Base-by-base conservation (phyloP, 1,140 invertebrate species). In the Philotrypesis tridentata region DNA sequence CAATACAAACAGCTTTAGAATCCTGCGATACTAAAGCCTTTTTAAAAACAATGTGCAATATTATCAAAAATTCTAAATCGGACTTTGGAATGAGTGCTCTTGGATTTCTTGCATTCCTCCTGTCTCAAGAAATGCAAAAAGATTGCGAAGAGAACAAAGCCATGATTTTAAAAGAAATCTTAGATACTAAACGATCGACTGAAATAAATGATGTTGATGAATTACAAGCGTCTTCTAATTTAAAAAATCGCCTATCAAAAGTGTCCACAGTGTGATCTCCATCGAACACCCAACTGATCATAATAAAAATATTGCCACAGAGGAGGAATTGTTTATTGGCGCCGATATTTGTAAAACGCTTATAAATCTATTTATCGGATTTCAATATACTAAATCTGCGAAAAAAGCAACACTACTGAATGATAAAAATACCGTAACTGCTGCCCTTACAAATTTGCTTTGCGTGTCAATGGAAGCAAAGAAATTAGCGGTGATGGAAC, bases 381-480 rank as follows among this genome's bases (percentile, higher is more conserved):
- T 89, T 40, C 91, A 87, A 84, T 88, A 93, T 7, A 86, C 90
- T 25, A 87, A 85, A 60, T 84, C 85, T 0, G 8, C 9, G 5
- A 89, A 87, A n/a, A 87, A 87, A 73, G 73, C 40, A 21, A 87
- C 87, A 48, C 85, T 85, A 27, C 84, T 74, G 9, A 88, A 87
- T 33, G 90, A 90, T 40, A 93, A 92, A 82, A 86, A 88, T 67
- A 77, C 91, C 2, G 88, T 93, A 25, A 85, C 90, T 14, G 84
- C 87, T 14, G 89, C 93, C 0, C 84, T 93, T 23, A 87, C 92
- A 0, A 91, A 92, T 86, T 80, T 94, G 33, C 82, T 94, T 1
- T 89, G 89, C 25, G 84, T 92, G 8, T 93, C 93, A 0, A 83
- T 79, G 6, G 86, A 90, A 76, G 93, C 92, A 0, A 93, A 93